Base-by-base conservation (phyloP, 1,140 invertebrate species). In the Globodera ellingtonae region DNA sequence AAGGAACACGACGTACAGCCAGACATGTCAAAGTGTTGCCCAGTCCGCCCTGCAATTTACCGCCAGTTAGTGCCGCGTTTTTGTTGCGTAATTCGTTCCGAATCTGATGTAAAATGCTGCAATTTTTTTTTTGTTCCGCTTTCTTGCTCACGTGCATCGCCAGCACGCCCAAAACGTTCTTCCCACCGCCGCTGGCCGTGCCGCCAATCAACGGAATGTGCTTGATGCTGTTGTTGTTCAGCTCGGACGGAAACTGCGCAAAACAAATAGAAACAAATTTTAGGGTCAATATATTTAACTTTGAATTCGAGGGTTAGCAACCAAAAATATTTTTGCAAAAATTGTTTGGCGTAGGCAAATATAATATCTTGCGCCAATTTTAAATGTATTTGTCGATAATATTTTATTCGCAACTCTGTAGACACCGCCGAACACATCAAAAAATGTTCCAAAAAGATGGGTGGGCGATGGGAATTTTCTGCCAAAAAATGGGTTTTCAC, bases 211-310 rank as follows among this genome's bases (percentile, higher is more conserved):
- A 56, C 13, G 81, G 81, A 72, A 82, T 65, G 48, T 82, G 69
- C 83, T 82, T 82, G 46, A 83, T 44, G 3, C 73, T 82, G 1
- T 82, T 81, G 10, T 72, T 10, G 35, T 56, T 78, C 6, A 82
- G 35, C n/a, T 81, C 79, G n/a, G 59, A 44, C 44, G 81, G 81
- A 44, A 82, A 66, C 81, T 82, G 52, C 47, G 52, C 18, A 24
- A 18, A 48, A 69, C 8, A n/a, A 72, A 21, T 15, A 15, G 13
- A 24, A 44, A 18, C n/a, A n/a, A 56, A 75, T 35, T n/a, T n/a
- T 35, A 35, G 1, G 35, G 35, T 35, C 35, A 35, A 35, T 35
- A 35, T 35, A 35, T 35, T 35, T 35, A 35, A 35, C 35, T 35
- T 35, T 35, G 35, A 35, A 35, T 35, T 35, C 21, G 15, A 24